Evolutionary conservation across 2,888 invertebrate species (phyloP), one percentile per base, ranked within the genome.

Genomic region (Pammene aurita): DNA sequence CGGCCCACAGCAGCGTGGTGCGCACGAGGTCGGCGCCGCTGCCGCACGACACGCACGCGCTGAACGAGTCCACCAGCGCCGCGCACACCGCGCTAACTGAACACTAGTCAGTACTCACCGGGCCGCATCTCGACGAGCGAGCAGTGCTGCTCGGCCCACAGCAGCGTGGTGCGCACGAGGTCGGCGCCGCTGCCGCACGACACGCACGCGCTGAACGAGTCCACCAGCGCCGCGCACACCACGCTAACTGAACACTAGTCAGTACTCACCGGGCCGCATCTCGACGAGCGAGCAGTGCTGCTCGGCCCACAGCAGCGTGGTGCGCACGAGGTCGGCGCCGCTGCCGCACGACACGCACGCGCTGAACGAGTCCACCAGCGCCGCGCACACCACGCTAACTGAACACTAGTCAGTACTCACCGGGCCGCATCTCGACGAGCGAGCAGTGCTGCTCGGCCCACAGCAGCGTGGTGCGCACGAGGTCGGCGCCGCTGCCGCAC

Each of bases 361-460:
- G 86, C 97, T 98, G 92, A 97, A 99, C 11, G 98, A 97, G 78
- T 96, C 96, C 88, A 99, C 94, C 78, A 99, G 92, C 48, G 98
- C 97, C 80, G 97, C 96, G 82, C 98, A 95, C 79, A 99, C 95
- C 76, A 98, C 94, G 90, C 44, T 13, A 44, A 44, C 26, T 26
- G 26, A 26, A 26, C 26, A 44, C 44, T 44, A 26, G 48, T 14
- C 7, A 38, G 55, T 34, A 75, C 83, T 86, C 93, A 98, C 98
- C 97, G 84, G 98, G 98, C 80, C 99, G 94, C 89, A 99, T 96
- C 93, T 97, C 96, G 76, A 97, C 96, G 74, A 99, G 95, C 54
- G 98, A 98, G 92, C 98, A 99, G 89, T 98, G 98, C 85, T 98
- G 98, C 89, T 99, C 98, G 67, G 98, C 96, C 99, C 99, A 99